Percentiles rank a stretch among this genome's conserved stretches.
These are phyloP conservation scores for Artemia franciscana DNA, from an alignment of 1,140 invertebrate species.

Conservation along the genomic window DNA sequence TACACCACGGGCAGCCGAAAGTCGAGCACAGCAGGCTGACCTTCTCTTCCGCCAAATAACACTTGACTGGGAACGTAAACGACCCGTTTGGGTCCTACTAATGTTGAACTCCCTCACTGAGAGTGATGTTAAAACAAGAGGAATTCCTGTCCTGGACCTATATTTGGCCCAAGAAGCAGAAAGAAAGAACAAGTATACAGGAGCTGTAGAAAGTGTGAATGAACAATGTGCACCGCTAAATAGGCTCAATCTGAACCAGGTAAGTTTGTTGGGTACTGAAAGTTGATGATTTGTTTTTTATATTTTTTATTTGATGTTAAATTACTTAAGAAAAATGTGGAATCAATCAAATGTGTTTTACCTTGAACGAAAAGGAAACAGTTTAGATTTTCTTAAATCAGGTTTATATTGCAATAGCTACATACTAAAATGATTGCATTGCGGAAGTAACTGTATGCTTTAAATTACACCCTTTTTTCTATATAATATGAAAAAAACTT, in stretches of 20 bases:
- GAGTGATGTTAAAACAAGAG: conserved; percentile 26
- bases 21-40: conserved; percentile 26
- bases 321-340: too few species aligned
- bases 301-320: too few species aligned
- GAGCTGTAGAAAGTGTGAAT: conserved; percentile 29
- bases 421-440: too few species aligned
- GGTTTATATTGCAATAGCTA: too few species aligned
- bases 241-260: conserved; percentile 27
- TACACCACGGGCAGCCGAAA: not conserved
- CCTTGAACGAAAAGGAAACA: too few species aligned
- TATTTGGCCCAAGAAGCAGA: conserved; percentile 29
- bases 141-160: conserved; percentile 29
- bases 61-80: conserved; percentile 28
- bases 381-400: too few species aligned
- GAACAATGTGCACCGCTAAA: conserved; percentile 32
- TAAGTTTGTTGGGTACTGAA: conserved; percentile 15
- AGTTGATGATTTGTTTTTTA: too few species aligned
- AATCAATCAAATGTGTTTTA: too few species aligned
- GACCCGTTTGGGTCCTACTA: conserved; percentile 31
- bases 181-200: conserved; percentile 24
- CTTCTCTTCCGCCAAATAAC: conserved; percentile 29
- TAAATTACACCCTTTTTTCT: too few species aligned
- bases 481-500: too few species aligned
- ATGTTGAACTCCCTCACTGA: conserved; percentile 30
- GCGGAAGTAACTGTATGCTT: too few species aligned